Base-by-base conservation (phyloP, 2,797 vertebrate species). In the Myotis pilosus region DNA sequence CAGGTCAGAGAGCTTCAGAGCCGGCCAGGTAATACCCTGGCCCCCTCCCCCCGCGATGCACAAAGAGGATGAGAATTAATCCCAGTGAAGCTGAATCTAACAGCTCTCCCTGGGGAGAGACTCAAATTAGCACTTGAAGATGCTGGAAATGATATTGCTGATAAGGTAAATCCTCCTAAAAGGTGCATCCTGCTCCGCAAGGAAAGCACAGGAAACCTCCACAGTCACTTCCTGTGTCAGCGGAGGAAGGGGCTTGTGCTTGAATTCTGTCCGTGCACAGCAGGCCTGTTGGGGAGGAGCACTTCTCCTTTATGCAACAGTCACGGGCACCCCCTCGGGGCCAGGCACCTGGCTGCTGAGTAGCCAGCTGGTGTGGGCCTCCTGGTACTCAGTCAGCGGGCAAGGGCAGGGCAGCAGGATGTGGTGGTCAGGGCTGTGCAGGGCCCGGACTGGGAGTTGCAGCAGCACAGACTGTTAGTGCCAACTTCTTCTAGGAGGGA, bases 111-210 rank as follows among this genome's bases (percentile, higher is more conserved):
- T 38, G 19, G 78, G 55, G 92, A 83, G 64, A 85, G 72, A 71
- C 36, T 69, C 72, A 64, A 41, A 68, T 91, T 96, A 89, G 78
- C 91, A 91, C 94, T 95, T 94, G 82, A 92, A 89, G 95, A 78
- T 68, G 80, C 91, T 83, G 74, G 86, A 90, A 96, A 49, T 16
- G 80, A 86, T 82, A 51, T 28, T 1, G 1, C 86, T 71, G 92
- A 94, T 86, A 38, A 87, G 75, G 83, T 74, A 74, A 88, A 96
- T 74, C 25, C 38, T 84, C 66, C 92, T 90, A 20, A 44, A 91
- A 94, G 25, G 76, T 89, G 91, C 44, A 94, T 94, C 92, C 94
- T 76, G 82, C 78, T 79, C 83, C 78, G 72, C 16, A 1, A 30
- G 44, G 60, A n/a, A 55, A 90, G 72, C 89, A 95, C 81, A 93